Conservation (phyloP, 2,797 vertebrate genomes). For the Pitangus sulphuratus region DNA sequence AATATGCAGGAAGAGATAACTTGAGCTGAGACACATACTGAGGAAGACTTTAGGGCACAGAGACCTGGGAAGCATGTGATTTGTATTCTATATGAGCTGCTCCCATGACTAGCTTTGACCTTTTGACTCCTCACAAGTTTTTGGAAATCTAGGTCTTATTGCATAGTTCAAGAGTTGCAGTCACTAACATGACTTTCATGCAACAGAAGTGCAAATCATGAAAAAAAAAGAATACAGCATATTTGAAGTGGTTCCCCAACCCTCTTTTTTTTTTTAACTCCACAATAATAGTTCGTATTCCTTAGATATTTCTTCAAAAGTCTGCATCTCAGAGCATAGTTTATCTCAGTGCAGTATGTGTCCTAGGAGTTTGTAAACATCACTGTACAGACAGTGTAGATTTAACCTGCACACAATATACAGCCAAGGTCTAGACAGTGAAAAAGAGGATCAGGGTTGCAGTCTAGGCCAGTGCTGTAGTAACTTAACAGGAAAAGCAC, state of each 20-base stretch:
- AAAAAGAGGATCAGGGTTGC: neutral
- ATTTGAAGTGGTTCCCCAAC: neutral
- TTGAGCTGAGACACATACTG: neutral
- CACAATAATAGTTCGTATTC: neutral
- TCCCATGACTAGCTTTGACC: neutral
- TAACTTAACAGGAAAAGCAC: neutral
- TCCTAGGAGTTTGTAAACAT: neutral
- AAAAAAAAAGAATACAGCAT: neutral
- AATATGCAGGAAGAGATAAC: neutral
- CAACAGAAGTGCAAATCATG: neutral
- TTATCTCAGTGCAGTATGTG: neutral
- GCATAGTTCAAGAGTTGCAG: neutral
- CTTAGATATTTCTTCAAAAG: neutral
- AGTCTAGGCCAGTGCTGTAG: neutral
- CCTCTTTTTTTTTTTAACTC: neutral
- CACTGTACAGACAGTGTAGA: neutral
- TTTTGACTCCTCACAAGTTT: neutral
- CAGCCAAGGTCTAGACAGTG: neutral
- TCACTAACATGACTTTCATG: neutral
- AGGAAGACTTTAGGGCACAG: neutral
- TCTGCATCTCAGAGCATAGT: neutral
- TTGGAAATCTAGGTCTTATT: neutral
- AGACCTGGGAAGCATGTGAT: neutral
- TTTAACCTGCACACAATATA: neutral
- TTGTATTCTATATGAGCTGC: neutral